Evolutionary conservation across 2,888 invertebrate species (phyloP).

Genomic region (Heliothis peltigera): DNA sequence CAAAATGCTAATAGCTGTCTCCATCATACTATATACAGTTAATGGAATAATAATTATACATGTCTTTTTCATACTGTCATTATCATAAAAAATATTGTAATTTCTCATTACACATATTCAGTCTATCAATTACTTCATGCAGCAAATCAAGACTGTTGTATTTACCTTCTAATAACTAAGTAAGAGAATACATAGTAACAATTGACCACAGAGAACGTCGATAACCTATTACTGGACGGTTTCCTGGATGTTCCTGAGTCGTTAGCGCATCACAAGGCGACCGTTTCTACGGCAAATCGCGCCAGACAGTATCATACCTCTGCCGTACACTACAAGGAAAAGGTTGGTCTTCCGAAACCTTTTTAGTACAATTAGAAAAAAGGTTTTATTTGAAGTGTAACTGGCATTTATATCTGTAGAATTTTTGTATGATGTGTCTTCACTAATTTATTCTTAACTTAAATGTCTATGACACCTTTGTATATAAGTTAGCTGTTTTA

Average conservation of each 20-base stretch:
- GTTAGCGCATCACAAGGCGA: slow-evolving; percentile 61
- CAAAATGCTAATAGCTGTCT: too few species aligned
- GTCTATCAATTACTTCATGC: too few species aligned
- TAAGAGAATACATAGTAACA: slow-evolving; percentile 16
- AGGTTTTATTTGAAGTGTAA: background rate
- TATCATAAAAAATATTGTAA: too few species aligned
- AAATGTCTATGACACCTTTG: slow-evolving; percentile 2
- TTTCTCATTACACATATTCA: too few species aligned
- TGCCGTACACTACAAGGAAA: slow-evolving; percentile 74
- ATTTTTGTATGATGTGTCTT: background rate
- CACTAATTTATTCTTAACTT: background rate
- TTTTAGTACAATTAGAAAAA: slow-evolving; percentile 9
- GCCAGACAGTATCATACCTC: slow-evolving; percentile 80
- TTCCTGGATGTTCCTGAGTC: slow-evolving; percentile 83
- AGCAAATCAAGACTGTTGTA: too few species aligned
- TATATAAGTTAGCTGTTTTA: slow-evolving; percentile 7
- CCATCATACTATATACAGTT: too few species aligned
- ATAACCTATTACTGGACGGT: slow-evolving; percentile 86
- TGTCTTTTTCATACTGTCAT: too few species aligned
- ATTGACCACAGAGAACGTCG: slow-evolving; percentile 80
- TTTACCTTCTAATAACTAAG: too few species aligned
- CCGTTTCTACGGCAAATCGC: slow-evolving; percentile 60
- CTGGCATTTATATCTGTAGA: background rate
- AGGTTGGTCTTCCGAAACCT: slow-evolving; percentile 72
- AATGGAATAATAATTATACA: too few species aligned